Base-by-base conservation (phyloP, 1,140 invertebrate genomes). In the Thrips palmi region DNA sequence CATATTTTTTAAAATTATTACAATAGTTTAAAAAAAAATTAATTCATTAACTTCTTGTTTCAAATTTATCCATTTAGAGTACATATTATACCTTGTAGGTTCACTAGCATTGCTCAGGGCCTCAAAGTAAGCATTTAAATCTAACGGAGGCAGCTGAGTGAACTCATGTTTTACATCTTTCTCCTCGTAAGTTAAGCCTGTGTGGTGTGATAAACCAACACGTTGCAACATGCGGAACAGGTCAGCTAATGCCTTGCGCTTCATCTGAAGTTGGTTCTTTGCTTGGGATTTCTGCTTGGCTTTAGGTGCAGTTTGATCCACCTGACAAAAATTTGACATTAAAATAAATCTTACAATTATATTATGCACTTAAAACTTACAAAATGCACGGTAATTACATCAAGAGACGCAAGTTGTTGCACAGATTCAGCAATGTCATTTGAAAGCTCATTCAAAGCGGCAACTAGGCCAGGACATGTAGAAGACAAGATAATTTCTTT, bases 201-300 rank as follows among this genome's bases (percentile, higher is more conserved):
- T 72, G 39, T 78, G 69, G 48, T 84, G 88, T 5, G 79, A 88
- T 1, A 92, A 48, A 0, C 85, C 85, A 45, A 80, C 60, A 35
- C 67, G 60, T 1, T 66, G 56, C 0, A 94, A 57, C 10, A 64
- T 61, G 50, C 82, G 83, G 50, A 91, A 93, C 17, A 92, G 62
- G 60, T 91, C 82, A 1, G 77, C 67, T 0, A 94, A 52, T 4
- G 73, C 73, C 56, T 81, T 74, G 21, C 79, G 71, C 54, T 92
- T 92, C 45, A 81, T 75, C 44, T 83, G 74, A 1, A 89, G 63
- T 24, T 91, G 77, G 52, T 66, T 73, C 49, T 82, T 83, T 0
- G 81, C 80, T 54, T 80, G 71, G 2, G 74, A 70, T 47, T 71
- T 78, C 55, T 86, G 84, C 52, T 75, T 88, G 46, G 56, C 69